Evolutionary conservation across 2,888 invertebrate genomes (phyloP).

Genomic region (Bruchidius siliquastri): DNA sequence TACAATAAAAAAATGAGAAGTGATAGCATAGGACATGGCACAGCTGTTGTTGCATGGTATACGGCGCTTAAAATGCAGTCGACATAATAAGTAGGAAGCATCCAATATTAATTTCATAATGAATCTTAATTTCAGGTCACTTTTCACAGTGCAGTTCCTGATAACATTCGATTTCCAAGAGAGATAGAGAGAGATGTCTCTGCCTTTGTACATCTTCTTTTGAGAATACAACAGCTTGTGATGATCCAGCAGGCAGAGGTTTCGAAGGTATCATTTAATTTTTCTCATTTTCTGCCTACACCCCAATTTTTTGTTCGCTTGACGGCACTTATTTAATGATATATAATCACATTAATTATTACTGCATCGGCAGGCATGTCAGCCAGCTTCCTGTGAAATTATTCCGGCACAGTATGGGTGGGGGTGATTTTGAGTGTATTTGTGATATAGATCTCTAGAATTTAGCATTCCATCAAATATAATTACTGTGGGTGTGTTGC

Average conservation of each 20-base stretch:
- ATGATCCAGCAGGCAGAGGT: background rate
- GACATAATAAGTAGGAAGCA: too few species aligned
- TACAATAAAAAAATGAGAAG: too few species aligned
- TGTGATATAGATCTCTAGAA: background rate
- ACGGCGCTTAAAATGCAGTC: too few species aligned
- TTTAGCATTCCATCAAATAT: too few species aligned
- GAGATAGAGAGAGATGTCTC: too few species aligned
- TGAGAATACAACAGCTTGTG: background rate
- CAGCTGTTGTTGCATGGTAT: too few species aligned
- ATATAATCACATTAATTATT: background rate
- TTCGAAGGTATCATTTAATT: background rate
- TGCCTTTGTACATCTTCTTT: background rate
- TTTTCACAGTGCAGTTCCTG: too few species aligned
- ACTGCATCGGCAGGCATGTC: background rate
- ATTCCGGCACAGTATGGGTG: background rate
- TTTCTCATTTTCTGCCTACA: background rate
- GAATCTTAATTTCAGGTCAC: too few species aligned
- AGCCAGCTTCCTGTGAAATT: background rate
- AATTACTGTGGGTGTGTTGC: too few species aligned
- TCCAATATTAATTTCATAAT: too few species aligned
- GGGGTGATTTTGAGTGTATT: background rate
- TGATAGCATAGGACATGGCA: too few species aligned
- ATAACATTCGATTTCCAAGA: too few species aligned
- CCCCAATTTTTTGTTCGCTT: background rate
- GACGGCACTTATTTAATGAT: background rate